These are phyloP conservation scores for Dione juno DNA, from an alignment of 2,888 invertebrate species.

Conservation along the genomic window DNA sequence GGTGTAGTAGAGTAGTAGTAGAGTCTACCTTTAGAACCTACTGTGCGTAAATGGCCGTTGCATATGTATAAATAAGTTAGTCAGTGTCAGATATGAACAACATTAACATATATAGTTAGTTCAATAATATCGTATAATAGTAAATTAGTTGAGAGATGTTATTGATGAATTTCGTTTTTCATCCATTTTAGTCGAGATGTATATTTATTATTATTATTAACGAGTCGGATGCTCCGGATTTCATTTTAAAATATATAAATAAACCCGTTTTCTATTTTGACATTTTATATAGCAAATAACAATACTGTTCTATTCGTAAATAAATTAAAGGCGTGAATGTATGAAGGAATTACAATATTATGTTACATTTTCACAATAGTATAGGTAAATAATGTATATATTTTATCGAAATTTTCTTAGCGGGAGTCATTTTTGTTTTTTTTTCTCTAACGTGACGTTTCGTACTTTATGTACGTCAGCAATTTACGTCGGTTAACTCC, in stretches of 20 bases:
- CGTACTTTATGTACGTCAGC: too few species aligned
- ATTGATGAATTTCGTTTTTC: background rate
- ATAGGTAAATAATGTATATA: too few species aligned
- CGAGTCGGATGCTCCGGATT: conserved; percentile 16
- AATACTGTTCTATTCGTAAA: background rate
- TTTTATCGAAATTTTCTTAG: too few species aligned
- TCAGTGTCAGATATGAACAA: conserved; percentile 9
- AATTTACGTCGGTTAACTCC: too few species aligned
- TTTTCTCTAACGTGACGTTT: background rate
- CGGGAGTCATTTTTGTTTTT: background rate
- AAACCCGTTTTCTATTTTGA: conserved; percentile 3
- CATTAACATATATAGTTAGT: conserved; percentile 1
- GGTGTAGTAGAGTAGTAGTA: conserved; percentile 24
- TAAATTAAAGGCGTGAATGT: background rate
- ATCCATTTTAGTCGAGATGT: background rate
- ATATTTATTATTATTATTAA: conserved; percentile 23
- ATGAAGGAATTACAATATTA: too few species aligned
- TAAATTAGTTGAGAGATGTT: background rate
- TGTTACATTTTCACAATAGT: too few species aligned
- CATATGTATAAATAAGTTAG: background rate
- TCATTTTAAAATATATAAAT: conserved; percentile 26
- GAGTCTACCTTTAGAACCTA: conserved; percentile 19
- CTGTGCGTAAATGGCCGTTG: conserved; percentile 22
- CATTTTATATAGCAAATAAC: conserved; percentile 17
- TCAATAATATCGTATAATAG: background rate